Base-by-base conservation (phyloP, 2,797 vertebrate species). In the Eremophila alpestris region DNA sequence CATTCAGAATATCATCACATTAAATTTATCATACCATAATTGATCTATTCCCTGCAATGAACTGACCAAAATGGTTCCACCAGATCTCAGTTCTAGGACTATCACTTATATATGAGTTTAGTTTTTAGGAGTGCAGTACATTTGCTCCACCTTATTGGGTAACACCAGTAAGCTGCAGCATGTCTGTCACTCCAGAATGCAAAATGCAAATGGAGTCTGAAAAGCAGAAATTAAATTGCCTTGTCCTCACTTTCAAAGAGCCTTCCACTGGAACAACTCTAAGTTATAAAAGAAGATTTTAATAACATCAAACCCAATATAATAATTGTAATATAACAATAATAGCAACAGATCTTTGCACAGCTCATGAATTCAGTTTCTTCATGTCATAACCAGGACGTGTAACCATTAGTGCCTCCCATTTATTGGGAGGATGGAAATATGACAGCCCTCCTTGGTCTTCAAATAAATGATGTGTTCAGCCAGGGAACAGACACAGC, bases 31-130 rank as follows among this genome's bases (percentile, higher is more conserved):
- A 68, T 16, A 64, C 6, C 24, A 29, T 34, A 80, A n/a, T 11
- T 29, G 15, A 71, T 52, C 18, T n/a, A 36, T n/a, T 64, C 46
- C 36, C 38, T 23, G 5, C 38, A 77, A 74, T 4, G 6, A 83
- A 67, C 7, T 51, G n/a, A 81, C 34, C 20, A 70, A n/a, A 88
- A 79, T 3, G 4, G 13, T 63, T 19, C 40, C 7, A 23, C 74
- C 49, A 56, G 26, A 81, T 60, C 9, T 24, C 84, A 68, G 38
- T 77, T 86, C 52, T 29, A 48, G 7, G 3, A 45, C 2, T 48
- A 41, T 13, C 34, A 41, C 11, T 56, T 41, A 23, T 7, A 36
- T 0, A 1, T 4, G 1, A 41, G 3, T 22, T 55, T 40, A 32
- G 13, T 49, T 74, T 83, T 90, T 32, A 80, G 38, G 13, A 38